Percentiles rank a stretch among this genome's conserved stretches.
These are phyloP conservation scores for Agrochola lota DNA, from an alignment of 2,888 invertebrate genomes.

Conservation along the genomic window DNA sequence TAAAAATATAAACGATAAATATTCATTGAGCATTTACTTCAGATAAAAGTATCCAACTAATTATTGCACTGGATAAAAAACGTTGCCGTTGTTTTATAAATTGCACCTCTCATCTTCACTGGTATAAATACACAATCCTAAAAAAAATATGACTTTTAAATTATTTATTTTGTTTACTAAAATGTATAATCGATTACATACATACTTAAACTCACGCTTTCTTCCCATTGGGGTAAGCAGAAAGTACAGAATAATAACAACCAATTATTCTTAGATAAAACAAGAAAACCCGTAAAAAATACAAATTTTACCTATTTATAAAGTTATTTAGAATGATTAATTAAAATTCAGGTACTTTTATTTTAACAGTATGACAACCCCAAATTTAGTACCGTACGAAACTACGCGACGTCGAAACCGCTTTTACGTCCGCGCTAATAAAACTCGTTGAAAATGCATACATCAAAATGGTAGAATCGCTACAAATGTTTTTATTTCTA, in stretches of 20 bases:
- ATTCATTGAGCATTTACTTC: background rate
- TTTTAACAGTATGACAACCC: slow-evolving; percentile 75
- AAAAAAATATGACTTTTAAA: too few relatives aligned
- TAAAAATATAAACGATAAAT: too few relatives aligned
- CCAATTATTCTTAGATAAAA: background rate
- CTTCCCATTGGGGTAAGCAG: too few relatives aligned
- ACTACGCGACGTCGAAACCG: slow-evolving; percentile 86
- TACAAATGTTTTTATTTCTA: slow-evolving; percentile 96
- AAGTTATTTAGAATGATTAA: background rate
- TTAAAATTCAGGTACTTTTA: slow-evolving; percentile 31
- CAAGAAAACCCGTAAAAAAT: background rate
- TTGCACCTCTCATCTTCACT: too few relatives aligned
- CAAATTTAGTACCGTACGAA: slow-evolving; percentile 88
- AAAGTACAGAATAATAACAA: background rate
- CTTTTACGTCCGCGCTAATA: slow-evolving; percentile 86
- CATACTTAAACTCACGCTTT: too few relatives aligned
- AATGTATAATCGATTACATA: too few relatives aligned
- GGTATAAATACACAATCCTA: background rate
- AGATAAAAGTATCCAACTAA: background rate
- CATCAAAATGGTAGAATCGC: slow-evolving; percentile 95
- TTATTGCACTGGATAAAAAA: too few relatives aligned
- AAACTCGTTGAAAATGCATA: slow-evolving; percentile 90
- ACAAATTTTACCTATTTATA: too few relatives aligned
- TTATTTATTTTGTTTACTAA: background rate
- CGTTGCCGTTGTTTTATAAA: too few relatives aligned